Percentiles rank a stretch among this genome's conserved stretches.
Evolutionary conservation across 2,113 vertebrate genomes (phyloP).

Genomic region (Shinisaurus crocodilurus): DNA sequence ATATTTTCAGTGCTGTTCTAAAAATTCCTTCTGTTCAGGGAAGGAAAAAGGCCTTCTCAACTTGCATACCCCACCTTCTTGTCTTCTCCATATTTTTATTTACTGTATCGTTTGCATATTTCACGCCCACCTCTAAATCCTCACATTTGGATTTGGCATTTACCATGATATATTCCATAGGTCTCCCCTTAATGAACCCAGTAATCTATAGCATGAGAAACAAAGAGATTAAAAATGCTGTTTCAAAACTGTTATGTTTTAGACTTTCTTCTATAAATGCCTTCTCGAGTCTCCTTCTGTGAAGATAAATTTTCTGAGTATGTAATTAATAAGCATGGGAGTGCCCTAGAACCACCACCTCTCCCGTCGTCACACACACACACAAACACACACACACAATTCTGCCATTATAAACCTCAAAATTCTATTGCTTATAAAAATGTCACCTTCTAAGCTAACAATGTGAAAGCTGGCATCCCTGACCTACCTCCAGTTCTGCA

Average conservation of each 20-base stretch:
- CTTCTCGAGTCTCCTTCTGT: background rate
- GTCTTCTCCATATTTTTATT: background rate
- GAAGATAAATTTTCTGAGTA: no score
- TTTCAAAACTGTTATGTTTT: background rate
- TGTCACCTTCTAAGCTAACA: no score
- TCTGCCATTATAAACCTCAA: no score
- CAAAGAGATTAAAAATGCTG: background rate
- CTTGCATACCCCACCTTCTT: background rate
- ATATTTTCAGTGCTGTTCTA: background rate
- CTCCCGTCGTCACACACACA: no score
- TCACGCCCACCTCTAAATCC: background rate
- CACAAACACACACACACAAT: no score
- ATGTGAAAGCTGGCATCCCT: no score
- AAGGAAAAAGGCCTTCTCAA: constrained; percentile 3
- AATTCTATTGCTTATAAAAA: no score
- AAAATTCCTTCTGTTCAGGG: background rate
- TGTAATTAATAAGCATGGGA: no score
- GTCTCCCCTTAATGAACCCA: constrained; percentile 7
- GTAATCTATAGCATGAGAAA: constrained; percentile 20
- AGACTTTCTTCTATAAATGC: background rate
- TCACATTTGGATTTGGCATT: background rate
- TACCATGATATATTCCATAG: background rate
- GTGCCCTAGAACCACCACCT: no score
- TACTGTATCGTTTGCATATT: background rate
- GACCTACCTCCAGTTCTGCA: no score